These are phyloP conservation scores for Catocala fraxini DNA, from an alignment of 2,888 invertebrate species.

Conservation along the genomic window DNA sequence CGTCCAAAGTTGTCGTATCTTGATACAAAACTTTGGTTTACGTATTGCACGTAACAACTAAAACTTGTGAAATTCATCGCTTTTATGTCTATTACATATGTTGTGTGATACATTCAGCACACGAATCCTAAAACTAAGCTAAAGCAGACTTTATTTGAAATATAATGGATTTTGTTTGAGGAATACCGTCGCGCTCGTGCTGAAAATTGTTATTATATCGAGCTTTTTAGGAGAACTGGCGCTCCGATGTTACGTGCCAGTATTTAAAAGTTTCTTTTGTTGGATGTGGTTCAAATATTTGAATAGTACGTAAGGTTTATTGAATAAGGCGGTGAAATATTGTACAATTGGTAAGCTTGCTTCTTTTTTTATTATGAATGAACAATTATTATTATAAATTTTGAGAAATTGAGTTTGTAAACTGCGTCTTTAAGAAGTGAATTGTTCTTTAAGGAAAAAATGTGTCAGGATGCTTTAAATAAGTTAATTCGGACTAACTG, in stretches of 20 bases:
- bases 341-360: no score
- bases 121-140: constrained; percentile 19
- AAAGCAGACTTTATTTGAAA: constrained; percentile 13
- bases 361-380: no score
- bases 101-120: constrained; percentile 25
- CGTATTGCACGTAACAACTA: constrained; percentile 40
- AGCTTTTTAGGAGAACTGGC: background rate
- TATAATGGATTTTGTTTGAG: constrained; percentile 14
- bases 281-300: no score
- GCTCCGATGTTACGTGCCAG: background rate
- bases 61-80: constrained; percentile 40
- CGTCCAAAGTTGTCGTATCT: constrained; percentile 49
- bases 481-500: no score
- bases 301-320: no score
- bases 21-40: constrained; percentile 48
- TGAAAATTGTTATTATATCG: constrained; percentile 10
- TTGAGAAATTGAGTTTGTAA: no score
- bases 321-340: no score
- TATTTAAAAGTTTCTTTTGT: background rate
- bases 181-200: constrained; percentile 2
- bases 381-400: no score
- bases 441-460: no score
- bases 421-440: no score
- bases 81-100: constrained; percentile 33
- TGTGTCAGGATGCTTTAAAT: no score